Evolutionary conservation across 2,888 invertebrate species (phyloP), one percentile per base, ranked within the genome.

Genomic region (Lucinisca nassula): DNA sequence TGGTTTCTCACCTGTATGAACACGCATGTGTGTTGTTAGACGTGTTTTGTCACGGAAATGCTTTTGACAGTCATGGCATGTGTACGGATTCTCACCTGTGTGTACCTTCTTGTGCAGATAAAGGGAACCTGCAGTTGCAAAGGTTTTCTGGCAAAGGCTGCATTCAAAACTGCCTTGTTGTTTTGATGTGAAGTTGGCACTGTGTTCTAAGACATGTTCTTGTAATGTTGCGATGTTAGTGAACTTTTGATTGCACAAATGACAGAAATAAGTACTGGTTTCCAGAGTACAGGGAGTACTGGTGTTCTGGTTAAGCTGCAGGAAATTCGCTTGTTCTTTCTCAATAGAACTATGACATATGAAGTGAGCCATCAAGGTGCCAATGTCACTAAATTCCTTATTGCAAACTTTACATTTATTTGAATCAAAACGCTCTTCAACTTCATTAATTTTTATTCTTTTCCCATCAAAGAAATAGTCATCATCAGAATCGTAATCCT

Each of bases 221-320:
- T 86, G 86, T 6, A 89, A 49, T 8, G 70, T 21, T 4, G 30
- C 51, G 6, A 79, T 72, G 38, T 82, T 61, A 12, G 79, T 73
- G 61, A 89, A 89, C 17, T 79, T 67, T 27, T 82, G 14, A 32
- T 84, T 86, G 61, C 89, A 89, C 0, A 89, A 45, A 38, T 89
- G 86, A 45, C 89, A 89, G 45, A 89, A 82, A 55, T 89, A 84
- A 0, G 84, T 82, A 10, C 17, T n/a, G 67, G 2, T 38, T 10
- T 38, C 74, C n/a, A 40, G 24, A 12, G 67, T 35, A 45, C 10
- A 12, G 8, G 8, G 8, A 14, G 1, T 32, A 24, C 35, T n/a
- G 35, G 10, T 17, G 8, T 12, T 21, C 1, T 12, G 27, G n/a
- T 24, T 35, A 8, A 21, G 1, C 14, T 67, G 32, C 35, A 67